Base-by-base conservation (phyloP, 2,888 invertebrate genomes). In the Subacronicta megacephala region DNA sequence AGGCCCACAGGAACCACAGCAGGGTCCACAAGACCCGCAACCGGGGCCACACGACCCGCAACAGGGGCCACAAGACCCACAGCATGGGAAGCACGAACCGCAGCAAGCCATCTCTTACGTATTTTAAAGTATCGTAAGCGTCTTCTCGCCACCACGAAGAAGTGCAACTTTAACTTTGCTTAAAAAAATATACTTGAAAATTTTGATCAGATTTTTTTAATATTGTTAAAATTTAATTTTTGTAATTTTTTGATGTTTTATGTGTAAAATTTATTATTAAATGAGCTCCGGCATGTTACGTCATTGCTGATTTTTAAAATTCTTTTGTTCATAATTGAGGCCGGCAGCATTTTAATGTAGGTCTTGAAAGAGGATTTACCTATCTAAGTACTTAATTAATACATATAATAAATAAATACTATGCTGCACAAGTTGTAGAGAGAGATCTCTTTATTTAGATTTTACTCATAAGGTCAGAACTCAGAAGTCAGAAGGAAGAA, bases 1-100 rank as follows among this genome's bases (percentile, higher is more conserved):
- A 6, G 45, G 45, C 0, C 52, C 53, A 12, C 60, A 49, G 3
- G 31, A 16, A 20, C 47, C 40, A 1, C 52, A 15, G 23, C 10
- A 26, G n/a, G 67, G 44, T 0, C 61, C 62, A 20, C 62, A 49
- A 60, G 62, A 47, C 62, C 71, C 42, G 57, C 59, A 36, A 40
- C 70, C 66, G 29, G 68, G 43, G 17, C 74, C 69, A 45, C 79
- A 78, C 50, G 78, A 53, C 75, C 61, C 61, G 20, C 51, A 35
- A 5, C 31, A 46, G 3, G 60, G 43, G 2, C 57, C 37, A 40
- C 49, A 31, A 1, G 43, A 18, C 3, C 61, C 51, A 26, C 44
- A 20, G 16, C 55, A 52, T 7, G 26, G 50, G 7, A 31, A 52
- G 36, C 63, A 60, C 7, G 59, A 51, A 31, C 55, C 38, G 29